Base-by-base conservation (phyloP, 2,888 invertebrate species). In the Phengaris alcon region DNA sequence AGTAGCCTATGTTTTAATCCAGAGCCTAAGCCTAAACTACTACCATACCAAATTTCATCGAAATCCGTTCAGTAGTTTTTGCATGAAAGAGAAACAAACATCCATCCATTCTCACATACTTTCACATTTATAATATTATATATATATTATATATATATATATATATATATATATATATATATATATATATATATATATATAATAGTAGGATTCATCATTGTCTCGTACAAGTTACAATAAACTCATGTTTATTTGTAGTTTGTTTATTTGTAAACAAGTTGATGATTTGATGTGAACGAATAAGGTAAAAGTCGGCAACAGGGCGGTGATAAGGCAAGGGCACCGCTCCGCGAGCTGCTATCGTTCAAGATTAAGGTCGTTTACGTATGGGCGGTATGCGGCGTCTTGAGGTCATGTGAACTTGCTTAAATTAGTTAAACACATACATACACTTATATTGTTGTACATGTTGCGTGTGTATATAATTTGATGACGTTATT, bases 311-410 rank as follows among this genome's bases (percentile, higher is more conserved):
- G 86, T 86, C 84, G 77, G 72, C 76, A 77, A 73, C 86, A 86
- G 84, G 77, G 72, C 76, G 54, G 54, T 79, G 89, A 90, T 89
- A 91, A 89, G 83, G 83, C 83, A 85, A 84, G 87, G 86, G 85
- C 88, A 83, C 85, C 83, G 86, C 82, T 83, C 80, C 80, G 74
- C 78, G 77, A 79, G 78, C 78, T 84, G 86, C 86, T 90, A 92
- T 91, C 92, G 91, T 92, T 93, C 93, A 93, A 93, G 93, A 91
- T 87, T 90, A 91, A 92, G 93, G 93, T 89, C 91, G 82, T 82
- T 85, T 85, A 85, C 79, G 72, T 76, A 35, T 35, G 35, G 35
- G 35, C 35, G 35, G 35, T 35, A 75, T 72, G 77, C 74, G 76
- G 64, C 82, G 79, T 80, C 81, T 79, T 82, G 80, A 82, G 80